Percentiles rank a stretch among this genome's conserved stretches.
Conservation (phyloP, 2,797 vertebrate species). For the Trichosurus vulpecula region DNA sequence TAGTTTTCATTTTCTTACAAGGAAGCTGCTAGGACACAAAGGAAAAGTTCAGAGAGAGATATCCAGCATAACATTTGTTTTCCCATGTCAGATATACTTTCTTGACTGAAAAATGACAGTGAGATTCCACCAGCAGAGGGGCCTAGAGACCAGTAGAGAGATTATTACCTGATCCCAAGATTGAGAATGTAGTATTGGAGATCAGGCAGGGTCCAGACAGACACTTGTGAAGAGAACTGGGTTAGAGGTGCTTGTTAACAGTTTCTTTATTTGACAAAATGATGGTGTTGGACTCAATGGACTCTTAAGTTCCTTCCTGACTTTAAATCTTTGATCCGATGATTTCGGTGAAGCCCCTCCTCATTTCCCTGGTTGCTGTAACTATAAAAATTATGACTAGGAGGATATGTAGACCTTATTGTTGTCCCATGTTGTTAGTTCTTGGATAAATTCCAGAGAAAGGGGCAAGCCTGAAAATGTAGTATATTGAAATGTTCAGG, state of each 20-base stretch:
- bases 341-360: neutral
- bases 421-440: neutral
- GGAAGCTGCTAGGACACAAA: neutral
- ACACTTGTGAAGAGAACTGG: neutral
- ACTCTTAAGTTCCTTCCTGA: neutral
- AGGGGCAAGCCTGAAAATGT: neutral
- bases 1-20: neutral
- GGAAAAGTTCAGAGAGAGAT: neutral
- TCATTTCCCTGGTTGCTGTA: neutral
- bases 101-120: neutral
- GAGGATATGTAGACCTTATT: neutral
- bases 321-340: neutral
- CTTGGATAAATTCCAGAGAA: neutral
- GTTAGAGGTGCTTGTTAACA: neutral
- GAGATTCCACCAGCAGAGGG: slow-evolving; percentile 77
- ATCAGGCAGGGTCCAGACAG: neutral
- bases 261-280: neutral
- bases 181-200: neutral
- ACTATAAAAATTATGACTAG: neutral
- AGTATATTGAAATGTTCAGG: neutral
- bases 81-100: fast-evolving
- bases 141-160: slow-evolving; percentile 68
- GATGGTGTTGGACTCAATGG: neutral
- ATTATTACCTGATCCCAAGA: fast-evolving
- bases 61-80: neutral